A percentile compares a stretch with the other conserved stretches of the same genome.
phyloP scores from a whole-genome alignment of 2,888 invertebrate genomes.

The Ypsolopha sequella region DNA sequence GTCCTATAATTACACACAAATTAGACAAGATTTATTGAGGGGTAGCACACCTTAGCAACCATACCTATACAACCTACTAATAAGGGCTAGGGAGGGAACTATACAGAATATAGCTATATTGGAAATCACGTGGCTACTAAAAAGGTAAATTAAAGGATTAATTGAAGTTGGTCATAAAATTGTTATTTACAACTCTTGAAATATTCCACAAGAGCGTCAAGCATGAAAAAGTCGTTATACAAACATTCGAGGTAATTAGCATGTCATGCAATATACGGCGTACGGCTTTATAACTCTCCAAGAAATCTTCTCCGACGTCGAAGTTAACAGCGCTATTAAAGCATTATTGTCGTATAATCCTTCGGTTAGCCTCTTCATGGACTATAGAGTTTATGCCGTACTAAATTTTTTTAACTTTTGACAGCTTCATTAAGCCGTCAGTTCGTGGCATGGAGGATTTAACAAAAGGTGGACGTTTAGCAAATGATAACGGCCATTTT shows the following conservation, averaged over 20 bases:
- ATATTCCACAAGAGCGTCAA: slow-evolving; percentile 8
- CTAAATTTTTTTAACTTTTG: slow-evolving; percentile 28
- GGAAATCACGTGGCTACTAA: slow-evolving; percentile 34
- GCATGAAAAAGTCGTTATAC: slow-evolving; percentile 20
- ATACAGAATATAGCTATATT: too few relatives aligned
- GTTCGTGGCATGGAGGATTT: slow-evolving; percentile 21
- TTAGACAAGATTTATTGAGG: slow-evolving; percentile 71
- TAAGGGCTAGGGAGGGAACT: slow-evolving; percentile 62
- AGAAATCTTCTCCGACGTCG: slow-evolving; percentile 9
- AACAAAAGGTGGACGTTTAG: slow-evolving; percentile 60
- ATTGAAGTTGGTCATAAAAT: neutral
- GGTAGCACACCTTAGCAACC: slow-evolving; percentile 69
- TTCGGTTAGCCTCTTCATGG: slow-evolving; percentile 6
- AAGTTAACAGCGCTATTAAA: slow-evolving; percentile 19
- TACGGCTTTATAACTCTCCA: slow-evolving; percentile 12
- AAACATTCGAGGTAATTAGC: slow-evolving; percentile 28
- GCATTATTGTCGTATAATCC: slow-evolving; percentile 10
- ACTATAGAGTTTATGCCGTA: slow-evolving; percentile 1
- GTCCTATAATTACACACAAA: slow-evolving; percentile 71
- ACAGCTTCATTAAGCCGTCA: slow-evolving; percentile 37
- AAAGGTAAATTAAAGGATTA: neutral
- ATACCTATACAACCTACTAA: slow-evolving; percentile 64
- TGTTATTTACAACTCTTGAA: slow-evolving; percentile 6
- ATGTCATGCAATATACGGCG: slow-evolving; percentile 26
- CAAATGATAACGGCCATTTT: slow-evolving; percentile 58